phyloP scores from a whole-genome alignment of 2,888 invertebrate species.

The Cataglyphis cursor region DNA sequence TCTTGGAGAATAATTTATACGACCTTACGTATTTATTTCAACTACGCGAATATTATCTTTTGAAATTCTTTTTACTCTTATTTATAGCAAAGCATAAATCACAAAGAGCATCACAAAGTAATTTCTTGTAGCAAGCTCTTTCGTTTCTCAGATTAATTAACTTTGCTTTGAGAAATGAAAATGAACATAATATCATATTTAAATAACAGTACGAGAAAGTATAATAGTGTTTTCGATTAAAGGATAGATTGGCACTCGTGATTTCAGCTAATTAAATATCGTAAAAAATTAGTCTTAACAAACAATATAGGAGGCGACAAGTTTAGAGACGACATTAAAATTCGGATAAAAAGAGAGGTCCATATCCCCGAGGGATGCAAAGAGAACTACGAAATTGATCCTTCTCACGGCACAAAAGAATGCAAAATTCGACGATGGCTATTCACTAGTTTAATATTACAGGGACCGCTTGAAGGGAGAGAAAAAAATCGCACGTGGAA shows the following conservation, averaged over 20 bases:
- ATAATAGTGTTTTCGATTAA: background rate
- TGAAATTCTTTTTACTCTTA: slow-evolving; percentile 20
- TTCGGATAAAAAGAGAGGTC: slow-evolving; percentile 23
- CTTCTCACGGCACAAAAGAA: slow-evolving; percentile 42
- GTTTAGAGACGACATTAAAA: slow-evolving; percentile 31
- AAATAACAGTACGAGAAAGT: background rate
- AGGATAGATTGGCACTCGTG: background rate
- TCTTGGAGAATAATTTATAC: slow-evolving; percentile 38
- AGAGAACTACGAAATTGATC: slow-evolving; percentile 42
- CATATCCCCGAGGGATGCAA: slow-evolving; percentile 20
- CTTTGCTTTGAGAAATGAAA: background rate
- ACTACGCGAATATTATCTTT: background rate
- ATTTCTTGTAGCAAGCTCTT: background rate
- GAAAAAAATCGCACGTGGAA: slow-evolving; percentile 7
- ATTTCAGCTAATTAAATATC: slow-evolving; percentile 19
- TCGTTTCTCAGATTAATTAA: slow-evolving; percentile 42
- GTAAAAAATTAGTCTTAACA: slow-evolving; percentile 1
- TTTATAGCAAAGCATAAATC: slow-evolving; percentile 16
- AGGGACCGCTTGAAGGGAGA: background rate
- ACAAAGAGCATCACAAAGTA: background rate
- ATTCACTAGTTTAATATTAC: slow-evolving; percentile 49
- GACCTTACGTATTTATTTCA: slow-evolving; percentile 7
- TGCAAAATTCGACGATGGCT: slow-evolving; percentile 47
- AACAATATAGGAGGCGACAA: slow-evolving; percentile 9
- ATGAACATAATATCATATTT: background rate